These are phyloP conservation scores for Pycnomerus fuliginosus DNA, from an alignment of 2,888 invertebrate genomes.

Conservation along the genomic window DNA sequence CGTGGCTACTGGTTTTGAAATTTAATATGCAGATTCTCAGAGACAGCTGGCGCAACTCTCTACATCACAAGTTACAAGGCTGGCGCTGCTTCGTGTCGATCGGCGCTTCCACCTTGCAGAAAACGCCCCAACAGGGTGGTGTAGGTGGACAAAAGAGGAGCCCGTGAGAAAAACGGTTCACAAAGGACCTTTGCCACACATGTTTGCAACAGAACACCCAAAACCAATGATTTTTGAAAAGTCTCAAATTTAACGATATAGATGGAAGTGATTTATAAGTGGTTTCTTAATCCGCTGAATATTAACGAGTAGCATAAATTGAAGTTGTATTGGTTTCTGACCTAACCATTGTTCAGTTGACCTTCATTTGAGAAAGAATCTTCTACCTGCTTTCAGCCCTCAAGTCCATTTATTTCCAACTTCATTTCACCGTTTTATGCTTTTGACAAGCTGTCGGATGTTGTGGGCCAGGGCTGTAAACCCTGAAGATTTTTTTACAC, in stretches of 20 bases:
- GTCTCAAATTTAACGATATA: too few species aligned
- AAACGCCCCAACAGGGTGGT: too few species aligned
- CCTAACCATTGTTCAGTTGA: constrained; percentile 36
- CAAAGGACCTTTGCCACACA: too few species aligned
- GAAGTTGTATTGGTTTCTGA: constrained; percentile 35
- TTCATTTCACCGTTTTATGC: constrained; percentile 30
- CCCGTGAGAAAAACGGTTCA: too few species aligned
- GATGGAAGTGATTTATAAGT: too few species aligned
- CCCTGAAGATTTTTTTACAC: constrained; percentile 9
- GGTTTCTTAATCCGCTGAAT: constrained; percentile 36
- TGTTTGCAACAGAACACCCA: too few species aligned
- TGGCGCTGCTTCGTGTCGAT: too few species aligned
- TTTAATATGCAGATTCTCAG: constrained; percentile 26
- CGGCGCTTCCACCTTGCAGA: too few species aligned
- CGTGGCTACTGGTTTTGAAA: constrained; percentile 29
- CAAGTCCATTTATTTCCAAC: constrained; percentile 24
- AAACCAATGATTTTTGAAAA: too few species aligned
- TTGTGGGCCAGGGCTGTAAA: constrained; percentile 12
- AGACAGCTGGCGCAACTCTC: constrained; percentile 19
- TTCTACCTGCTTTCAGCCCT: constrained; percentile 33
- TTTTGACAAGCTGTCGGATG: constrained; percentile 38
- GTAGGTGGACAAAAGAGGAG: too few species aligned
- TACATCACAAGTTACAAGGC: too few species aligned
- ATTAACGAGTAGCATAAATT: constrained; percentile 41
- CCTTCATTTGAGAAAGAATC: constrained; percentile 33